Evolutionary conservation across 2,113 vertebrate genomes (phyloP).

Genomic region (Plecotus auritus): DNA sequence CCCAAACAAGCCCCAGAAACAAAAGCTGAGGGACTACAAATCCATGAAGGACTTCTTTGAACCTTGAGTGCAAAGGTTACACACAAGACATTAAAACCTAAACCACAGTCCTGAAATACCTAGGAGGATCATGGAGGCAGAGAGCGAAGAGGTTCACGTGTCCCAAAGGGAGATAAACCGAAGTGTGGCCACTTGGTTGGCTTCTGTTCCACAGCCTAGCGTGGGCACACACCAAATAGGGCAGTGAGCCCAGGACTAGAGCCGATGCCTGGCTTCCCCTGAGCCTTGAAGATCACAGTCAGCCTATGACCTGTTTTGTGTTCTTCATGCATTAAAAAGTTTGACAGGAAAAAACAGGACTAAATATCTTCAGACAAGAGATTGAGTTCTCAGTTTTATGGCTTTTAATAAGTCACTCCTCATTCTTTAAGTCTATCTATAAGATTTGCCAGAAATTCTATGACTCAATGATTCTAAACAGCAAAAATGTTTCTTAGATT

Average conservation of each 20-base stretch:
- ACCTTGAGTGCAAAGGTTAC: background rate
- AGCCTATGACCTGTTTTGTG: background rate
- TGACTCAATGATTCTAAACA: conserved; percentile 10
- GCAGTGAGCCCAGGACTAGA: background rate
- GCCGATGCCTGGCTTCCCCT: background rate
- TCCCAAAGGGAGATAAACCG: background rate
- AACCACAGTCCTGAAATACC: background rate
- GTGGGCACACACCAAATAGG: background rate
- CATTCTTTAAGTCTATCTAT: background rate
- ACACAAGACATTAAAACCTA: background rate
- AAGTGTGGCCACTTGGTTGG: background rate
- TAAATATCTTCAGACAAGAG: background rate
- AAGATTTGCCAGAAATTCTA: background rate
- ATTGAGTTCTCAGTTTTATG: background rate
- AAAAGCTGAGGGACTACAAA: background rate
- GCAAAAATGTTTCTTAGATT: conserved; percentile 8
- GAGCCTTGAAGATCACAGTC: background rate
- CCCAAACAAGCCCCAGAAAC: background rate
- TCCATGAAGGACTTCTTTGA: background rate
- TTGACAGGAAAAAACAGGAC: background rate
- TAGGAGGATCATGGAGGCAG: background rate
- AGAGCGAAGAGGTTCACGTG: background rate
- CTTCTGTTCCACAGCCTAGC: background rate
- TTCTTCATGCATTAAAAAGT: background rate
- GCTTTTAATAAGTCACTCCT: background rate